These are phyloP conservation scores for Blomia tropicalis DNA, from an alignment of 2,888 invertebrate species.

Conservation along the genomic window DNA sequence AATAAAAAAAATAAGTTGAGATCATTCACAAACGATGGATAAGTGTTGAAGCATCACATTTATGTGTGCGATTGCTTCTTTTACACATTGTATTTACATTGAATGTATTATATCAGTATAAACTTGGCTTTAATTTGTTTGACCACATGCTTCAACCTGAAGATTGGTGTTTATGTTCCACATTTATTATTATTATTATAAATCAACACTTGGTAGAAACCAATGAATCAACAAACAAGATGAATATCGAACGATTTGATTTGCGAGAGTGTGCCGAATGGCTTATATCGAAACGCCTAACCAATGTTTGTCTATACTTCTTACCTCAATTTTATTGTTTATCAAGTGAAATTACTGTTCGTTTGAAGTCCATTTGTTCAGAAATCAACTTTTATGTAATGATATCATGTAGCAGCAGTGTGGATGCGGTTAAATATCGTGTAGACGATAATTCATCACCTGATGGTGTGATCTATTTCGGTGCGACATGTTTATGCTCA, in stretches of 20 bases:
- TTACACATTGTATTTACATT: too few relatives aligned
- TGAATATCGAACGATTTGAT: not conserved
- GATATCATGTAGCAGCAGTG: constrained; percentile 9
- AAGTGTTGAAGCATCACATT: too few relatives aligned
- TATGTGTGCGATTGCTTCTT: too few relatives aligned
- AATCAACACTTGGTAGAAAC: too few relatives aligned
- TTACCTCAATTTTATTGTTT: not conserved
- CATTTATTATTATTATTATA: too few relatives aligned
- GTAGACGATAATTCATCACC: not conserved
- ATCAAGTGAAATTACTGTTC: constrained; percentile 3
- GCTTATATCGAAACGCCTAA: constrained; percentile 17
- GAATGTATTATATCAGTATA: too few relatives aligned
- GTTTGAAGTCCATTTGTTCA: constrained; percentile 12
- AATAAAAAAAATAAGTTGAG: too few relatives aligned
- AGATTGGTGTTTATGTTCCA: too few relatives aligned
- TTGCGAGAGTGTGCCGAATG: constrained; percentile 22
- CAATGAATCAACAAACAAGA: not conserved
- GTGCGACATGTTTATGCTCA: constrained; percentile 21
- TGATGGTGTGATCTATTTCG: constrained; percentile 23
- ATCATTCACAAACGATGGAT: too few relatives aligned
- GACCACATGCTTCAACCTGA: too few relatives aligned
- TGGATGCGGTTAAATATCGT: constrained; percentile 19
- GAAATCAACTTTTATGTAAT: not conserved
- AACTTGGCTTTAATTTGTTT: too few relatives aligned
- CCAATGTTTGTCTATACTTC: constrained; percentile 15